Conservation (phyloP, 2,888 invertebrate species). For the Pherbina coryleti region DNA sequence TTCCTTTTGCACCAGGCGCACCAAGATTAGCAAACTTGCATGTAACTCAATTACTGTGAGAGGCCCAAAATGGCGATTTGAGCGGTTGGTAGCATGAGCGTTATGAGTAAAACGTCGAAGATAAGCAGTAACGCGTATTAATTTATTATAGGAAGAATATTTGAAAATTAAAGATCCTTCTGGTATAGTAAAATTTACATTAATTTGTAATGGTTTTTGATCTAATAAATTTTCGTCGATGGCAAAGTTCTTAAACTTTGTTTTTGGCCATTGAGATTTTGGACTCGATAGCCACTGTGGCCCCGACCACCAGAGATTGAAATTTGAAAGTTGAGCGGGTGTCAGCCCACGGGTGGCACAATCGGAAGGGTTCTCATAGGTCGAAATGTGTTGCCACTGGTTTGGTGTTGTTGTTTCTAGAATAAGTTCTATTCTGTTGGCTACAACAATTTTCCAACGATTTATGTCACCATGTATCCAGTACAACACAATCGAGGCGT, state of each 20-base stretch:
- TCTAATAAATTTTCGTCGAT: background rate
- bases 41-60: background rate
- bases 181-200: background rate
- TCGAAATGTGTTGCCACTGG: background rate
- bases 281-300: too few relatives aligned
- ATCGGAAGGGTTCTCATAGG: background rate
- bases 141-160: too few relatives aligned
- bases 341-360: background rate
- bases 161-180: too few relatives aligned
- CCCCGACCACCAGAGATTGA: background rate
- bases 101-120: too few relatives aligned
- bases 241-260: too few relatives aligned
- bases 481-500: background rate
- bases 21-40: too few relatives aligned
- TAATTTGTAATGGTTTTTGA: background rate
- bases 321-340: background rate
- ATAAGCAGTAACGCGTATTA: too few relatives aligned
- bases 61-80: background rate
- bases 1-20: too few relatives aligned
- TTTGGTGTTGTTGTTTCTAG: background rate
- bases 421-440: background rate
- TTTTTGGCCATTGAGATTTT: too few relatives aligned
- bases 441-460: background rate
- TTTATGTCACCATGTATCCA: background rate
- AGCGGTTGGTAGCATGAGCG: background rate